These are phyloP conservation scores for Chaetura pelagica DNA, from an alignment of 2,113 vertebrate species.

Conservation along the genomic window DNA sequence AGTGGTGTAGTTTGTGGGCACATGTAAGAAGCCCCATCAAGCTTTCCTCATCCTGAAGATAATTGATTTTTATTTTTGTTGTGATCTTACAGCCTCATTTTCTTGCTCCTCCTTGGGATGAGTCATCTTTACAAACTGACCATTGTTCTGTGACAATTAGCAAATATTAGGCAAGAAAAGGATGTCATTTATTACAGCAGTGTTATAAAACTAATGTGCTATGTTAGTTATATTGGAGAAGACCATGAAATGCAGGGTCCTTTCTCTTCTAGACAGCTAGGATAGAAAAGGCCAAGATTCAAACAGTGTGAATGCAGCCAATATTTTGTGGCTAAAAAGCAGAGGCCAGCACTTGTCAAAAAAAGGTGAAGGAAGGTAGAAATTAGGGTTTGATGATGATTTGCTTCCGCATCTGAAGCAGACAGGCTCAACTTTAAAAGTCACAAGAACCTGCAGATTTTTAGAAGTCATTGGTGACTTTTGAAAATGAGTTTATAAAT, in stretches of 20 bases:
- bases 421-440: neutral
- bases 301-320: neutral
- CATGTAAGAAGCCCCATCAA: neutral
- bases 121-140: neutral
- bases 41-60: neutral
- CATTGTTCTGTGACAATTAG: neutral
- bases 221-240: neutral
- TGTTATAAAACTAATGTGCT: neutral
- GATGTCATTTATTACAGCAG: neutral
- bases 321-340: neutral
- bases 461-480: neutral
- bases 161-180: neutral
- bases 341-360: neutral
- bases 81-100: neutral
- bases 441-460: neutral
- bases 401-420: neutral
- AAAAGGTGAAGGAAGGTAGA: neutral
- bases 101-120: neutral
- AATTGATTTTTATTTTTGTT: neutral
- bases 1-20: neutral
- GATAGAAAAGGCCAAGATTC: neutral
- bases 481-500: neutral
- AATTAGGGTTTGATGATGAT: neutral
- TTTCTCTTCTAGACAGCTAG: neutral
- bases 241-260: neutral